Conservation (phyloP, 2,888 invertebrate genomes). For the Euphydryas editha region DNA sequence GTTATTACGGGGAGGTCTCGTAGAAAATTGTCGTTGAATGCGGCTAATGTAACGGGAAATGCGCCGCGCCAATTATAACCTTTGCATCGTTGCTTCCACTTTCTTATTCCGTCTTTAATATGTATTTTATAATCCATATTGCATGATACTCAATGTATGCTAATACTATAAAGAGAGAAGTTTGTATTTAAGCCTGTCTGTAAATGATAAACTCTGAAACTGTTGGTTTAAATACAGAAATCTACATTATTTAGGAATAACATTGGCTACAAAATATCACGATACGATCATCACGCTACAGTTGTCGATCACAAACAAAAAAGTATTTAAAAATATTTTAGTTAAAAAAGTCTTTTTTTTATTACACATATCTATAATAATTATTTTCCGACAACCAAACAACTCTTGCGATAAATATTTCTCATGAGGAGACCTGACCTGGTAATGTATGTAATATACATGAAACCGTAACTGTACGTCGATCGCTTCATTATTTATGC, state of each 20-base stretch:
- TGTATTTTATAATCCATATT: conserved; percentile 20
- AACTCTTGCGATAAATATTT: background rate
- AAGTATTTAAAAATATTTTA: no score
- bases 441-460: background rate
- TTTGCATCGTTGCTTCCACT: conserved; percentile 46
- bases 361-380: background rate
- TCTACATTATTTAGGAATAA: no score
- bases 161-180: no score
- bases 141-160: background rate
- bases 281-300: no score
- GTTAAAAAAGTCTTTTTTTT: no score
- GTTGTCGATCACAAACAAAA: no score
- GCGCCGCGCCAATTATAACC: conserved; percentile 67
- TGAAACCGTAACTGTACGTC: background rate
- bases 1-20: conserved; percentile 63
- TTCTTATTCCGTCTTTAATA: conserved; percentile 35
- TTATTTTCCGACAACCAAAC: background rate
- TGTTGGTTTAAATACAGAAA: no score
- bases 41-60: conserved; percentile 70
- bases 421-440: background rate
- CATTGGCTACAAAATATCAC: no score
- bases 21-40: conserved; percentile 65
- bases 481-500: background rate
- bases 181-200: no score
- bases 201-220: no score